Conservation (phyloP, 2,888 invertebrate genomes). For the Acrocera orbiculus region DNA sequence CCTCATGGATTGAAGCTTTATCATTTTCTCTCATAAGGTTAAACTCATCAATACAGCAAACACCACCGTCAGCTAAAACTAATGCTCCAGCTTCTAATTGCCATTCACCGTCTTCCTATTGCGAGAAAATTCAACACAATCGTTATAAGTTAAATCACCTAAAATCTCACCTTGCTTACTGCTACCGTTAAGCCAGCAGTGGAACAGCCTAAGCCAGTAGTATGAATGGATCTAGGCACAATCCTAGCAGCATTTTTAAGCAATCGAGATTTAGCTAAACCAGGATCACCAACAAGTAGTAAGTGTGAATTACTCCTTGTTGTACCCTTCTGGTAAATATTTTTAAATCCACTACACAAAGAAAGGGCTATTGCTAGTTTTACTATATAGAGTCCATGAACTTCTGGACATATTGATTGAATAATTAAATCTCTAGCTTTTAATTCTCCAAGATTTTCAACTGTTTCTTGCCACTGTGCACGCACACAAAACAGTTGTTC, state of each 20-base stretch:
- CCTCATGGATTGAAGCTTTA: slow-evolving; percentile 71
- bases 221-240: slow-evolving; percentile 51
- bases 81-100: slow-evolving; percentile 79
- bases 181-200: slow-evolving; percentile 78
- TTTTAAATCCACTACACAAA: slow-evolving; percentile 30
- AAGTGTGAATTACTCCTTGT: slow-evolving; percentile 69
- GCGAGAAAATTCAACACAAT: slow-evolving; percentile 7
- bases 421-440: slow-evolving; percentile 61
- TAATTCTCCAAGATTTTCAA: slow-evolving; percentile 43
- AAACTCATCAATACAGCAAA: slow-evolving; percentile 86
- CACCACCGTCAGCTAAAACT: slow-evolving; percentile 72
- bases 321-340: slow-evolving; percentile 24
- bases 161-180: slow-evolving; percentile 50
- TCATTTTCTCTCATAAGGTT: slow-evolving; percentile 69
- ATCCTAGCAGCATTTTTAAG: slow-evolving; percentile 42
- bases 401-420: slow-evolving; percentile 68
- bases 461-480: slow-evolving; percentile 17
- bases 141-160: neutral
- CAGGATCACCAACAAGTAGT: slow-evolving; percentile 72
- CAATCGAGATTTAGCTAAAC: slow-evolving; percentile 78
- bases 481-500: slow-evolving; percentile 11
- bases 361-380: slow-evolving; percentile 68
- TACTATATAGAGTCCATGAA: slow-evolving; percentile 66
- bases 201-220: slow-evolving; percentile 73
- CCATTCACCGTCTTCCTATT: slow-evolving; percentile 75